phyloP scores from a whole-genome alignment of 2,113 vertebrate species.

The Gallinago paraguaiae region DNA sequence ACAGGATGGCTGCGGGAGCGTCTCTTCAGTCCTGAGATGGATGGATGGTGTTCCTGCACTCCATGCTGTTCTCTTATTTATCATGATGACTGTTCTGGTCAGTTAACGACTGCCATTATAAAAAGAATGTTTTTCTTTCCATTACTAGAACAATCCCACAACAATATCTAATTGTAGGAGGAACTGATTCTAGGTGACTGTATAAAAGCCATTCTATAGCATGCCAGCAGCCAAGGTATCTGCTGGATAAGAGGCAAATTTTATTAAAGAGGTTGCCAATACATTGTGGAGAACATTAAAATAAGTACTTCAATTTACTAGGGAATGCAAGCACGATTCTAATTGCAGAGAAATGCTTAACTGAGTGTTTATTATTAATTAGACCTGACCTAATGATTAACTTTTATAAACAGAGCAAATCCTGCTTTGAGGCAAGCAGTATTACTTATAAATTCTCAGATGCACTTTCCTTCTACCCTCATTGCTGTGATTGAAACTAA shows the following conservation, averaged over 20 bases:
- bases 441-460: background rate
- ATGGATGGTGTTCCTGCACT: background rate
- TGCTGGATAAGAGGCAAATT: background rate
- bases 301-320: background rate
- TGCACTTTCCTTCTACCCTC: background rate
- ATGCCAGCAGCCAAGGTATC: background rate
- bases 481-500: slow-evolving; percentile 8
- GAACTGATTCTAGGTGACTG: background rate
- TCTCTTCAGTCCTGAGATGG: background rate
- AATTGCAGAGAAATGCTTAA: slow-evolving; percentile 12
- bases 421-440: background rate
- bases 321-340: background rate
- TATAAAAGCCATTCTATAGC: background rate
- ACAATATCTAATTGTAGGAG: background rate
- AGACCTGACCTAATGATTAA: slow-evolving; percentile 42
- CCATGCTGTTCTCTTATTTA: background rate
- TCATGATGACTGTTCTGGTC: background rate
- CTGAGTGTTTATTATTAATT: slow-evolving; percentile 38
- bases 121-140: background rate
- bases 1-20: accelerated
- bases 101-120: background rate
- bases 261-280: background rate
- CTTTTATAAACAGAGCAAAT: background rate
- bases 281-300: background rate
- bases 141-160: background rate